Evolutionary conservation across 1,140 invertebrate species (phyloP), one percentile per base, ranked within the genome.

Genomic region (Megalopta genalis): DNA sequence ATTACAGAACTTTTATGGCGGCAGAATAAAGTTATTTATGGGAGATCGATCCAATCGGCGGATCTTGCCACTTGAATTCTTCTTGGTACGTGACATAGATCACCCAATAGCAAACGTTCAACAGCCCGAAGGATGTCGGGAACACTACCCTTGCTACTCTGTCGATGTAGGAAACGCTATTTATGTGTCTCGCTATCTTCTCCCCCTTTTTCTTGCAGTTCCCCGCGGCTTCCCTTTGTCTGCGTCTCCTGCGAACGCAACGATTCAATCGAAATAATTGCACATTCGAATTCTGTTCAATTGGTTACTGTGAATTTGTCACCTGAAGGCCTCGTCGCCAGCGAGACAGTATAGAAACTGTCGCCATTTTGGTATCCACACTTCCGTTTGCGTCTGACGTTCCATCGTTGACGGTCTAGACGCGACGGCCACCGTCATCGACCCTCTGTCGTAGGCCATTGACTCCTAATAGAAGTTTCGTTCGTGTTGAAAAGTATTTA

Each of bases 51-150:
- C 83, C 83, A 4, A 86, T 59, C 0, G 84, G 84, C 1, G 93
- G 92, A 90, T 96, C 95, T 68, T 95, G 95, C 96, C 95, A 96
- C 81, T 95, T 94, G 89, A 96, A 96, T 88, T 96, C 94, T 80
- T 96, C 95, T 86, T 95, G 95, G 75, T 95, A 95, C 70, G 94
- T 94, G 16, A 96, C 95, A 91, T 97, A 98, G 57, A 95, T 93
- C 78, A 97, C 93, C 97, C 97, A 99, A 91, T 98, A 99, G 88
- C 96, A 95, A 32, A 98, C 89, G 88, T 98, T 98, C 60, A 98
- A 95, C 0, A 97, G 91, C 0, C 95, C 94, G 89, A 98, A 98
- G 1, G 97, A 97, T 4, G 96, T 94, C 2, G 98, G 98, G 90
- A 99, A 99, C 23, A 98, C 91, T 67, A 98, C 93, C 46, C 98